Percentiles rank a stretch among this genome's conserved stretches.
phyloP scores from a whole-genome alignment of 2,797 vertebrate species.

The Nothura maculosa region DNA sequence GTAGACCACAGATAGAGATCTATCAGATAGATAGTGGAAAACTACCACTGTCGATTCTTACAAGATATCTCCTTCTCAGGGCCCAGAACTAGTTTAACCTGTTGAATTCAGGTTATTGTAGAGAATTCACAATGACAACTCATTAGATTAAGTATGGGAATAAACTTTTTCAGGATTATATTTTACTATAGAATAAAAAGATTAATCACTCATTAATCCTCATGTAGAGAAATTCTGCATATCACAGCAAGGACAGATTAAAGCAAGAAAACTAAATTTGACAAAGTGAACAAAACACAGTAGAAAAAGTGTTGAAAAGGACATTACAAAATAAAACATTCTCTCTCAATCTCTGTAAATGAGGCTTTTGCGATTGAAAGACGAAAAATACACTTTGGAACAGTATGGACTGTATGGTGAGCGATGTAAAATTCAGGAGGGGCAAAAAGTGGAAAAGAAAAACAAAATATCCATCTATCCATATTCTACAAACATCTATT shows the following conservation, averaged over 20 bases:
- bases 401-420: neutral
- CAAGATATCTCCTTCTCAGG: neutral
- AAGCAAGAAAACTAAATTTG: neutral
- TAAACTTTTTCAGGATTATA: neutral
- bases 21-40: neutral
- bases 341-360: neutral
- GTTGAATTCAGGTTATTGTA: neutral
- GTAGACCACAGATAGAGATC: neutral
- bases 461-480: neutral
- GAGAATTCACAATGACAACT: neutral
- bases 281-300: neutral
- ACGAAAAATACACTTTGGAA: neutral
- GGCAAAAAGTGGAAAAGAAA: neutral
- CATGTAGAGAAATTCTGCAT: neutral
- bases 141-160: neutral
- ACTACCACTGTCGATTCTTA: neutral
- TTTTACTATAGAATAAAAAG: slow-evolving; percentile 1
- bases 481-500: neutral
- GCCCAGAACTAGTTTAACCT: neutral
- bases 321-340: neutral
- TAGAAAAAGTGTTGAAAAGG: neutral
- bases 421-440: neutral
- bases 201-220: neutral
- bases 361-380: neutral
- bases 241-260: neutral